Conservation (phyloP, 2,888 invertebrate genomes). For the Erpobdella octoculata region DNA sequence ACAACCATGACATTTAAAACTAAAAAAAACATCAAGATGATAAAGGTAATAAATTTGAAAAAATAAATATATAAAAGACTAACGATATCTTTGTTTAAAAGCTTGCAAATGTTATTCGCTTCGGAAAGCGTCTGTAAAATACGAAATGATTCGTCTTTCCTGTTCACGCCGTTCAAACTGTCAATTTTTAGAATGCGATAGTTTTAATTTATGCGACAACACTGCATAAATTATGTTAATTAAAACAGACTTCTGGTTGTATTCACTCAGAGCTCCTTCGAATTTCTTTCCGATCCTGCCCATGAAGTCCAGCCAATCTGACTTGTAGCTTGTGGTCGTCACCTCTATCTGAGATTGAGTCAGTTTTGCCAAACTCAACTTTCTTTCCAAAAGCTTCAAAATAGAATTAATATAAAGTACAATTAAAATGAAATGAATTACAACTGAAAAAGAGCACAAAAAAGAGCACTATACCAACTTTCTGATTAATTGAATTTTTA, state of each 20-base stretch:
- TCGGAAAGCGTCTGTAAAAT: constrained; percentile 45
- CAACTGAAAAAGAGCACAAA: too few species aligned
- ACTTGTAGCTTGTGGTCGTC: constrained; percentile 1
- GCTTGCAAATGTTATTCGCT: constrained; percentile 49
- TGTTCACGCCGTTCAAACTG: neutral
- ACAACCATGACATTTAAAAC: neutral
- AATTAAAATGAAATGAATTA: neutral
- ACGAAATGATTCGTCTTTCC: constrained; percentile 34
- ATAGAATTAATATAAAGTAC: neutral
- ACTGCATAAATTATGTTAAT: too few species aligned
- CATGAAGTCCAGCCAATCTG: constrained; percentile 2
- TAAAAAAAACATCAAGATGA: neutral
- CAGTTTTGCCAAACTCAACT: neutral
- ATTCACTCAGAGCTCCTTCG: neutral
- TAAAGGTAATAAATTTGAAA: neutral
- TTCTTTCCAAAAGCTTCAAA: neutral
- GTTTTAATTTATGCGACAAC: too few species aligned
- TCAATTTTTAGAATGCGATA: neutral
- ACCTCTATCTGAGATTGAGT: neutral
- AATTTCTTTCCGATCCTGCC: neutral
- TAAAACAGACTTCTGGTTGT: too few species aligned
- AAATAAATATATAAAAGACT: constrained; percentile 28
- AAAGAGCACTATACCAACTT: too few species aligned
- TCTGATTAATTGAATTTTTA: too few species aligned
- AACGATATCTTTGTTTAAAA: constrained; percentile 46